Base-by-base conservation (phyloP, 2,797 vertebrate genomes). In the Orestias chungarensis region DNA sequence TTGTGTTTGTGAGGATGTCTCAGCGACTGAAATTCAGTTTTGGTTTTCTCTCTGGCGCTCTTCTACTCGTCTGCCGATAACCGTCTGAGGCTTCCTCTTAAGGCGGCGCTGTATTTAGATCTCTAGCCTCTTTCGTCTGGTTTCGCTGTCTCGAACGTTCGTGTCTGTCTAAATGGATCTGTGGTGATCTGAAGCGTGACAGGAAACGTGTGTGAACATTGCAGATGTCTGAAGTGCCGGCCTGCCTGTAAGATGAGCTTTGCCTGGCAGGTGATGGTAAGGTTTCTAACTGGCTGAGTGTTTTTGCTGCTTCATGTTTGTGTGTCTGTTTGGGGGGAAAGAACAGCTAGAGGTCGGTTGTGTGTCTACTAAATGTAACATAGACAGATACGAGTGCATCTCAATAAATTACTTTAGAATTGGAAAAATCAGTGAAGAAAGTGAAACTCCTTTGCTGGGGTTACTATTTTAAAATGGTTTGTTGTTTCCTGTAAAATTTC, bases 221-320 rank as follows among this genome's bases (percentile, higher is more conserved):
- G 90, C 95, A 98, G 97, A 99, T 98, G 97, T 99, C 93, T 98
- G 97, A 99, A 92, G 94, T 92, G 95, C 93, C 88, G 91, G 90
- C 93, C 94, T 95, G 95, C 93, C 95, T 96, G 93, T 92, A 94
- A 95, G 95, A 95, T 95, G 96, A 96, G 90, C 87, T 93, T 91
- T 94, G 92, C 90, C 93, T 95, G 94, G 91, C 96, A 95, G 95
- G 93, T 95, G 84, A 96, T 95, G 98, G 97, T 98, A 98, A 98
- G 97, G 93, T 95, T 84, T 72, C 79, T 70, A 91, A n/a, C 71
- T 93, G 96, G 95, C 95, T 95, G 83, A 84, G 59, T 62, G 59
- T 92, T 42, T 62, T 40, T 62, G 35, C 38, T 49, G 82, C 84
- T 74, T 81, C 57, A 25, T 74, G 64, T 61, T 40, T 75, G 68